phyloP scores from a whole-genome alignment of 2,888 invertebrate genomes.

The Rhopalosiphum nymphaeae region DNA sequence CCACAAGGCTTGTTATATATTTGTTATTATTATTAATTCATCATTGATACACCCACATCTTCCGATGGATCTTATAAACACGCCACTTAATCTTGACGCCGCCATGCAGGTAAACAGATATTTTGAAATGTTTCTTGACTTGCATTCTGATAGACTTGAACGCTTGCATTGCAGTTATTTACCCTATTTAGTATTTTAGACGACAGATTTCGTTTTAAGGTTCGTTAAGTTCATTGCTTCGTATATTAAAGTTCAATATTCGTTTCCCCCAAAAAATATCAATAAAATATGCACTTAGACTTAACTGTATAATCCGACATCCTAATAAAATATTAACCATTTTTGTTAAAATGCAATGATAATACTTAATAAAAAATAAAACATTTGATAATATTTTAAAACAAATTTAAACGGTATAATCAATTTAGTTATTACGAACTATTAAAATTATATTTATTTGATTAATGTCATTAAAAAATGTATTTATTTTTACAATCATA shows the following conservation, averaged over 20 bases:
- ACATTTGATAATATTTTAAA: background rate
- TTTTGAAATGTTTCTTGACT: background rate
- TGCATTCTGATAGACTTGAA: background rate
- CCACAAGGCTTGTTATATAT: constrained; percentile 15
- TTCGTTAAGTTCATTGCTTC: background rate
- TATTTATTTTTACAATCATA: background rate
- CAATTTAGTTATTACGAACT: background rate
- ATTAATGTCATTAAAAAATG: background rate
- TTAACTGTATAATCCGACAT: background rate
- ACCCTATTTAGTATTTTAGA: background rate
- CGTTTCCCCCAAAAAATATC: background rate
- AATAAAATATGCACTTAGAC: background rate
- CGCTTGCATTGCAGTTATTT: background rate
- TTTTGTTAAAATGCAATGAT: background rate
- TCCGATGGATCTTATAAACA: constrained; percentile 32
- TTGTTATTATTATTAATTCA: background rate
- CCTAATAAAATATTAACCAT: background rate
- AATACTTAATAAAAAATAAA: background rate
- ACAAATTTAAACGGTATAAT: background rate
- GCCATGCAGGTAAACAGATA: constrained; percentile 28
- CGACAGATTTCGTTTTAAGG: background rate
- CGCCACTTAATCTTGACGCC: background rate
- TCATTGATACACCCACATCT: background rate
- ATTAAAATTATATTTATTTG: background rate
- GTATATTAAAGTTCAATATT: background rate